Conservation (phyloP, 2,113 vertebrate genomes). For the Upupa epops region DNA sequence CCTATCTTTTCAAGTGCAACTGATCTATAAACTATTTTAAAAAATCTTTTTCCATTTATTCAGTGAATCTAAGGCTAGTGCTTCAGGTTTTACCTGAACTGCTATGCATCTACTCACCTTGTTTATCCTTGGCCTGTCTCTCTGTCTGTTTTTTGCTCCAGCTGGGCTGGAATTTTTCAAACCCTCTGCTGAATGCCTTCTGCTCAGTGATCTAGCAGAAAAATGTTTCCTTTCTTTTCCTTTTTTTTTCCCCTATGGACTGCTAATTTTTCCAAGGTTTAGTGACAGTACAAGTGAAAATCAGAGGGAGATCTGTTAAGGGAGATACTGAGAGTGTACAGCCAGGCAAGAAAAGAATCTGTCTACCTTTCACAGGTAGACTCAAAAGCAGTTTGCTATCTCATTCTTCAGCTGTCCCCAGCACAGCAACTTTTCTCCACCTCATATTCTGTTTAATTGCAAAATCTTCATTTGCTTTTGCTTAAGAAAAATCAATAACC, state of each 20-base stretch:
- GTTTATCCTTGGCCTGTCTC: background rate
- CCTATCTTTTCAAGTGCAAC: background rate
- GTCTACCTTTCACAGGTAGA: background rate
- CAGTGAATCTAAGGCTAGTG: background rate
- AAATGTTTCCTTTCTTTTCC: background rate
- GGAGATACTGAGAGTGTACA: background rate
- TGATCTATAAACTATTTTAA: accelerated
- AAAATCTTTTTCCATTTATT: background rate
- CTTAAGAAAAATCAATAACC: background rate
- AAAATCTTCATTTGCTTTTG: background rate
- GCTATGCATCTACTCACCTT: background rate
- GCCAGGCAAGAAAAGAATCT: background rate
- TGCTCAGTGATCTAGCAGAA: background rate
- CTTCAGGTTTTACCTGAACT: background rate
- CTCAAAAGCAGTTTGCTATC: background rate
- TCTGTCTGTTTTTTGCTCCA: background rate
- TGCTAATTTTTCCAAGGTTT: background rate
- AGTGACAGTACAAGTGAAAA: background rate
- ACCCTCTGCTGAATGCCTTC: background rate
- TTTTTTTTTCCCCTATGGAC: background rate
- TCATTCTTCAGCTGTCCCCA: background rate
- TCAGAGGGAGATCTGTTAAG: background rate
- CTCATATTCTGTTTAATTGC: background rate
- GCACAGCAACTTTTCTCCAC: background rate
- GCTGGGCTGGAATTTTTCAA: background rate